Conservation (phyloP, 2,888 invertebrate species). For the Prenolepis imparis region DNA sequence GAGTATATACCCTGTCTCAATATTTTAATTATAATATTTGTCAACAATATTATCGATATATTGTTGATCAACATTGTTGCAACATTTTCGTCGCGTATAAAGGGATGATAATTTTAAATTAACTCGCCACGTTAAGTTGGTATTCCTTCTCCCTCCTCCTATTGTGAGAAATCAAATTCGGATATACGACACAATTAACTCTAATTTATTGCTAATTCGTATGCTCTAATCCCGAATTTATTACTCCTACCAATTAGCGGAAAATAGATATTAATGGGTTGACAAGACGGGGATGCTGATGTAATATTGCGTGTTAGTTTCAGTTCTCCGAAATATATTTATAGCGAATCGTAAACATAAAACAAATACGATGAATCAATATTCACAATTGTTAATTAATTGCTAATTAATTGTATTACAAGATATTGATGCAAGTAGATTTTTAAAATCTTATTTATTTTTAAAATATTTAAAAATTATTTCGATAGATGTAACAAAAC, state of each 20-base stretch:
- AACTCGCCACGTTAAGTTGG: neutral
- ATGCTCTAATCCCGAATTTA: neutral
- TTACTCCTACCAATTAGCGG: neutral
- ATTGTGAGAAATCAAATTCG: neutral
- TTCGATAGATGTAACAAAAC: neutral
- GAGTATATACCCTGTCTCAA: no score
- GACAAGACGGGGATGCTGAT: neutral
- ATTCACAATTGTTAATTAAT: neutral
- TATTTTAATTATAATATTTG: no score
- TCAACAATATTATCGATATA: no score
- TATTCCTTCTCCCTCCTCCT: neutral
- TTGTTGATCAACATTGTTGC: no score
- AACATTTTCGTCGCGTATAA: no score
- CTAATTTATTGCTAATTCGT: neutral
- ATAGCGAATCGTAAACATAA: neutral
- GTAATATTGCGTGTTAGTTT: neutral
- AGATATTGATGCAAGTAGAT: neutral
- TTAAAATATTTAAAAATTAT: no score
- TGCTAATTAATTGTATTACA: neutral
- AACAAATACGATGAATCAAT: neutral
- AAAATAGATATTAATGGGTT: neutral
- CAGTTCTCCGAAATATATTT: neutral
- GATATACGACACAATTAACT: neutral
- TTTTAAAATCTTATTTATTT: neutral
- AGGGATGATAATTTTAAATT: conserved; percentile 20